A percentile compares a stretch with the other conserved stretches of the same genome.
Conservation (phyloP, 2,888 invertebrate species). For the Ochropleura plecta region DNA sequence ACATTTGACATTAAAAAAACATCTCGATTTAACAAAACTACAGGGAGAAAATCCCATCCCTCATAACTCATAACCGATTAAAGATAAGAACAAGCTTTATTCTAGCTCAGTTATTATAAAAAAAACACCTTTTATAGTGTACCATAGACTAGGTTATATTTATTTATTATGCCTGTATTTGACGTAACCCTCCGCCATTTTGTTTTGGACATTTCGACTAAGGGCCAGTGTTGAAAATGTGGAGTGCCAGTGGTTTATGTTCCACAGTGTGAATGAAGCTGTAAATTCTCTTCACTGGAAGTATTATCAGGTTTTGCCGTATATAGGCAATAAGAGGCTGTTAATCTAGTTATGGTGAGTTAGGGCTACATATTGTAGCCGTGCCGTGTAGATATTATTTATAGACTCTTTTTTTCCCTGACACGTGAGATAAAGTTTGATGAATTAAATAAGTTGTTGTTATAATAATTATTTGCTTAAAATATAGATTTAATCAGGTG, state of each 20-base stretch:
- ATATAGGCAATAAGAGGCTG: constrained; percentile 47
- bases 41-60: no score
- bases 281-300: constrained; percentile 48
- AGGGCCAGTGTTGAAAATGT: constrained; percentile 39
- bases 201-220: constrained; percentile 50
- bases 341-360: constrained; percentile 48
- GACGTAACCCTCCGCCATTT: constrained; percentile 30
- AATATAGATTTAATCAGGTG: no score
- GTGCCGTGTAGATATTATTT: constrained; percentile 25
- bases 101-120: no score
- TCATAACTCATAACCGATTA: no score
- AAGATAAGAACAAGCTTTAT: no score
- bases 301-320: constrained; percentile 48
- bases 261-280: constrained; percentile 50
- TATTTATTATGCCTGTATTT: constrained; percentile 13
- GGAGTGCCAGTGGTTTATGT: constrained; percentile 43
- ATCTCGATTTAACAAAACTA: no score
- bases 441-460: background rate
- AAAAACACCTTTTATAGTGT: background rate
- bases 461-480: no score
- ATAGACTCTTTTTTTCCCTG: no score
- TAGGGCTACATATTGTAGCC: constrained; percentile 13
- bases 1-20: no score
- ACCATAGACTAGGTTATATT: background rate
- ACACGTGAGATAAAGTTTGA: background rate